phyloP scores from a whole-genome alignment of 2,888 invertebrate genomes.

The Caenorhabditis sulstoni region DNA sequence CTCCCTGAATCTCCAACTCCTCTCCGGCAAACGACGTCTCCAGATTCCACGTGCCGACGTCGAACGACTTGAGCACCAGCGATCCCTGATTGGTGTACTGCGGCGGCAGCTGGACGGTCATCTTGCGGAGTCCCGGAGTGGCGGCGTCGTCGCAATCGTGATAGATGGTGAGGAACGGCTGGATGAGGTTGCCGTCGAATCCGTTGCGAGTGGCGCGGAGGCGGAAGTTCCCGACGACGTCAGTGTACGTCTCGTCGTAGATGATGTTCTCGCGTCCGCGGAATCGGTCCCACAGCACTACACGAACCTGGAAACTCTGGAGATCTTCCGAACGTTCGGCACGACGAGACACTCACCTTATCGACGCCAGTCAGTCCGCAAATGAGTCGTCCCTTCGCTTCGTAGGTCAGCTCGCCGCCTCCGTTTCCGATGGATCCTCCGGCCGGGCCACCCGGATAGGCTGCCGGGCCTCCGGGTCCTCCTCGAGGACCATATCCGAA shows the following conservation, averaged over 20 bases:
- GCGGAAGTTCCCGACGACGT: constrained; percentile 52
- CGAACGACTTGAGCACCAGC: constrained; percentile 48
- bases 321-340: neutral
- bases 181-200: constrained; percentile 39
- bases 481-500: constrained; percentile 39
- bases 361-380: constrained; percentile 51
- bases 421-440: constrained; percentile 12
- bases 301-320: constrained; percentile 34
- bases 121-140: constrained; percentile 58
- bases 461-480: constrained; percentile 15
- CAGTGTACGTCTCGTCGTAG: constrained; percentile 49
- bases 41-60: constrained; percentile 61
- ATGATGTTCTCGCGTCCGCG: constrained; percentile 54
- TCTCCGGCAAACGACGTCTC: constrained; percentile 60
- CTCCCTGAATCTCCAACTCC: constrained; percentile 48
- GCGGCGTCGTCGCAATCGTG: constrained; percentile 57
- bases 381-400: constrained; percentile 54
- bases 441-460: constrained; percentile 24
- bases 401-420: constrained; percentile 38
- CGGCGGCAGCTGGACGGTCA: constrained; percentile 60
- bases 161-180: constrained; percentile 57
- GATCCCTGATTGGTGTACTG: constrained; percentile 58
- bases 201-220: constrained; percentile 44
- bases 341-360: constrained; percentile 23
- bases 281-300: constrained; percentile 56